Evolutionary conservation across 1,140 invertebrate species (phyloP), one percentile per base, ranked within the genome.

Genomic region (Pseudomyrmex pallidus): DNA sequence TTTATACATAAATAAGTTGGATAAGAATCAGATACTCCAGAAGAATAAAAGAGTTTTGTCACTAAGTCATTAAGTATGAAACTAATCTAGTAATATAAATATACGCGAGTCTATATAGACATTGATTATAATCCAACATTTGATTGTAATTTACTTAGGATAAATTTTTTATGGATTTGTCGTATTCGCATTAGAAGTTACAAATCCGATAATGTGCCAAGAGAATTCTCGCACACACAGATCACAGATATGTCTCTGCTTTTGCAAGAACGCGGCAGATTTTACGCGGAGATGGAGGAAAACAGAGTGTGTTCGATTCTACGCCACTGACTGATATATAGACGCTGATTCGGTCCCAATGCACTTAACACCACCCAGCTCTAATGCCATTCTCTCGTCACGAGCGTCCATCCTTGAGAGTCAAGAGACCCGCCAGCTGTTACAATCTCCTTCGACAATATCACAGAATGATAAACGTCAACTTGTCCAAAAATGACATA

Each of bases 371-470:
- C 77, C 72, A 85, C 64, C 86, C 84, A 85, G 50, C 73, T 78
- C 87, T 88, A 88, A 89, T 88, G 84, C 77, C 84, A 85, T 87
- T 87, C 77, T 83, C 86, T 85, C 87, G 86, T 87, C 82, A 83
- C 85, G 83, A 88, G 63, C 74, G 82, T 85, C 74, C 84, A 85
- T 85, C 80, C 88, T 82, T 74, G 87, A 89, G 72, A 59, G 57
- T 63, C 86, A 62, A 62, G 73, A 70, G 85, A 87, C 85, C 72
- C 70, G 82, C 85, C 86, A 87, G 85, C 86, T 87, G 86, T 87
- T 87, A 82, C 80, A 70, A 87, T 72, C 35, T 35, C 67, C 80
- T 77, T 56, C 85, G 48, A 54, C 74, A 62, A 87, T 83, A 86
- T 77, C 78, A 57, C 85, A 12, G 46, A 48, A 74, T 35, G 59